phyloP scores from a whole-genome alignment of 2,888 invertebrate genomes.

The Melolontha melolontha region DNA sequence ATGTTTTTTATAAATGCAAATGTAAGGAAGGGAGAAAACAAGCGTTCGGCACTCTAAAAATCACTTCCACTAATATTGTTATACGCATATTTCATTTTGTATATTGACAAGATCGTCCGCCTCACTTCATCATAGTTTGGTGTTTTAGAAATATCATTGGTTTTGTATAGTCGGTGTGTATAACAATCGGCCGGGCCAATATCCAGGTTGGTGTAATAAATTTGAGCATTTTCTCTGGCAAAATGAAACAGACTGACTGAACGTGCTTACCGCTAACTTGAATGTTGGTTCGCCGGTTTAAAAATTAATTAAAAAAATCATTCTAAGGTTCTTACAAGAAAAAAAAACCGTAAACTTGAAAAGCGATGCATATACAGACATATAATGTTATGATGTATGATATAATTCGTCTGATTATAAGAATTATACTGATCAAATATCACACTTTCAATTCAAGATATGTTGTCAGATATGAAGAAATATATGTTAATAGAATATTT shows the following conservation, averaged over 20 bases:
- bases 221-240: no score
- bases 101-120: conserved; percentile 6
- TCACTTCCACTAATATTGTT: not conserved
- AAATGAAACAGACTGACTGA: no score
- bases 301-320: not conserved
- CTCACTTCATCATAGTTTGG: conserved; percentile 27
- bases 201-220: not conserved
- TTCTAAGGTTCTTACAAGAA: conserved; percentile 13
- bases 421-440: conserved; percentile 16
- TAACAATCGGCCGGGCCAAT: not conserved
- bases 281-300: not conserved
- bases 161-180: conserved; percentile 22
- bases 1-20: conserved; percentile 29
- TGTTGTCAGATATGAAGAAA: conserved; percentile 30
- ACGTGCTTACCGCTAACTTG: not conserved
- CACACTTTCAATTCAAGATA: conserved; percentile 28
- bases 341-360: conserved; percentile 1
- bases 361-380: conserved; percentile 12
- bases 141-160: conserved; percentile 13
- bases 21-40: not conserved
- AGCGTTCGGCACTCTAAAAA: not conserved
- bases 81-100: conserved; percentile 11
- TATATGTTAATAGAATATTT: conserved; percentile 30
- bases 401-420: conserved; percentile 22
- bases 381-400: conserved; percentile 22